phyloP scores from a whole-genome alignment of 2,888 invertebrate species.

The Apodemia hepburni region DNA sequence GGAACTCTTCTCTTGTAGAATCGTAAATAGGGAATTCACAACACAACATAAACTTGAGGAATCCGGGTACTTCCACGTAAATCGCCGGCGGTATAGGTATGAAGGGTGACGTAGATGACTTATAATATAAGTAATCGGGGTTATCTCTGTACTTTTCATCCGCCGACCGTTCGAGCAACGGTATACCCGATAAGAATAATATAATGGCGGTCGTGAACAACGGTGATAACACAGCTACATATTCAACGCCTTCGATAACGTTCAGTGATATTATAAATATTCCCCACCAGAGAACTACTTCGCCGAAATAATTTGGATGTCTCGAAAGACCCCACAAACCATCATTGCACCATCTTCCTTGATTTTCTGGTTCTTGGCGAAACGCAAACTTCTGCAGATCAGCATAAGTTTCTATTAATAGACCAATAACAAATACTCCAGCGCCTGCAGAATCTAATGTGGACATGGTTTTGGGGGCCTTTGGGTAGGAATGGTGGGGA shows the following conservation, averaged over 20 bases:
- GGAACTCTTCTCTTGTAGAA: constrained; percentile 83
- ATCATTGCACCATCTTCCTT: constrained; percentile 96
- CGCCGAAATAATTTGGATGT: constrained; percentile 97
- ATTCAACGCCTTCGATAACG: constrained; percentile 91
- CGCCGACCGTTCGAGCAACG: constrained; percentile 91
- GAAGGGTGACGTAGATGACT: constrained; percentile 92
- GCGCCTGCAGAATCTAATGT: constrained; percentile 93
- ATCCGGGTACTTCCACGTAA: constrained; percentile 92
- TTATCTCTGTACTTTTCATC: constrained; percentile 94
- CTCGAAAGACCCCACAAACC: constrained; percentile 94
- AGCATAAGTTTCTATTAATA: constrained; percentile 93
- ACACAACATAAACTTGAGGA: constrained; percentile 90
- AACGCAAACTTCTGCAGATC: constrained; percentile 96
- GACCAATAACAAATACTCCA: constrained; percentile 90
- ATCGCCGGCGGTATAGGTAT: constrained; percentile 93
- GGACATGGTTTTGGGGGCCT: constrained; percentile 91
- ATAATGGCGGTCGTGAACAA: constrained; percentile 93
- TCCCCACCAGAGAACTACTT: constrained; percentile 96
- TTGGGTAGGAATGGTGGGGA: constrained; percentile 86
- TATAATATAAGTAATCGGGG: constrained; percentile 93
- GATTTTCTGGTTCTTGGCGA: constrained; percentile 92
- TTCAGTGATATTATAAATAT: constrained; percentile 94
- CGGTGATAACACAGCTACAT: constrained; percentile 92
- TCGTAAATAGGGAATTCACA: constrained; percentile 95
- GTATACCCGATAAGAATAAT: constrained; percentile 94